Evolutionary conservation across 2,113 vertebrate species (phyloP), one percentile per base, ranked within the genome.

Genomic region (Trichechus manatus): DNA sequence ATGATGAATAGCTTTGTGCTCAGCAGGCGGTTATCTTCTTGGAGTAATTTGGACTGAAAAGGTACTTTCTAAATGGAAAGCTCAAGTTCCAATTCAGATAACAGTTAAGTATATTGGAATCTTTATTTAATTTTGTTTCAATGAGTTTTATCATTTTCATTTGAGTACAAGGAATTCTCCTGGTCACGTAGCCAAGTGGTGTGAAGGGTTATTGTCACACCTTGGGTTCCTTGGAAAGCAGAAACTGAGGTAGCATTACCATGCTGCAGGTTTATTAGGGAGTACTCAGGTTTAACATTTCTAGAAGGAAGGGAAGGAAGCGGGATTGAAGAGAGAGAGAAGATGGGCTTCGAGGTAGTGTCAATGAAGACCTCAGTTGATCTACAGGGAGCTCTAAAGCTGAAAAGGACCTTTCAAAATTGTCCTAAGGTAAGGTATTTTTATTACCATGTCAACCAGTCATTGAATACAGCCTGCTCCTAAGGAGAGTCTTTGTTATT

Each of bases 1-100:
- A 59, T 96, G 83, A 96, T 96, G 63, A 94, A 91, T 94, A 96
- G 39, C 44, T 70, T 64, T 91, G 42, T 61, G 36, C 61, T 89
- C 20, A 68, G 56, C 56, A 91, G 50, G 68, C 25, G 7, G 87
- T 95, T 94, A 72, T 87, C 89, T 53, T 83, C 27, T 78, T 29
- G 27, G 64, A 89, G 10, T 89, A 95, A 97, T 91, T 96, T 25
- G 25, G 39, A 42, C 80, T 96, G 75, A 63, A 74, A 77, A 77
- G 83, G 84, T 72, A 31, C 11, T 89, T 93, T 83, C 59, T 93
- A 93, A 96, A 93, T 92, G 81, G 77, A 91, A 96, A 93, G 9
- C 56, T 44, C 19, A 56, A 70, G 75, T 89, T 81, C 72, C 42
- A 88, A 75, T 39, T 94, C 70, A 87, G 87, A 88, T 79, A 80